These are phyloP conservation scores for Discoglossus pictus DNA, from an alignment of 2,797 vertebrate genomes.

Conservation along the genomic window DNA sequence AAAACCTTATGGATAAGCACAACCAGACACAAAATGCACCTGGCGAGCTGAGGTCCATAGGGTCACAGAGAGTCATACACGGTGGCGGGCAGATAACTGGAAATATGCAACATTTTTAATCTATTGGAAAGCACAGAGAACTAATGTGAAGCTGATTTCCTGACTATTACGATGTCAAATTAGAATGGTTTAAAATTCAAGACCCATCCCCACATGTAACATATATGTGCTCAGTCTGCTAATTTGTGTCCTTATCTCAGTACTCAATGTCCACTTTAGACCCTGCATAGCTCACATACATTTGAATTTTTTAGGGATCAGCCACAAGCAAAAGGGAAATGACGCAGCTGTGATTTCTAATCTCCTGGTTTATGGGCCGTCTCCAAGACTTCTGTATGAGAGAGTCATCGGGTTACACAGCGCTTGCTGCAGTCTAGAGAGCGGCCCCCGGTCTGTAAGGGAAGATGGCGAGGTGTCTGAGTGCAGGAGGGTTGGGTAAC, in stretches of 20 bases:
- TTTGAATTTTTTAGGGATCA: conserved; percentile 22
- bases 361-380: conserved; percentile 18
- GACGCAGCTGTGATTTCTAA: conserved; percentile 24
- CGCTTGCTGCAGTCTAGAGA: conserved; percentile 11
- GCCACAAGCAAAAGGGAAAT: conserved; percentile 32
- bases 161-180: no score
- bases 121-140: no score
- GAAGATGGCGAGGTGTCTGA: conserved; percentile 24
- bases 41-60: no score
- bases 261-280: neutral
- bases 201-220: no score
- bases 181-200: no score
- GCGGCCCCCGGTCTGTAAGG: conserved; percentile 12
- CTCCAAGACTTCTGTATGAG: conserved; percentile 39
- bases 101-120: no score
- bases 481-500: conserved; percentile 19
- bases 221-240: neutral
- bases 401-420: conserved; percentile 36
- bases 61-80: no score
- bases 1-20: no score
- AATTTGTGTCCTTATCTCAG: neutral
- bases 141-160: no score
- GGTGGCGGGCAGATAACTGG: no score
- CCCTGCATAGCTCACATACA: neutral
- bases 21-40: no score